These are phyloP conservation scores for Gymnocypris eckloni DNA, from an alignment of 2,797 vertebrate species.

Conservation along the genomic window DNA sequence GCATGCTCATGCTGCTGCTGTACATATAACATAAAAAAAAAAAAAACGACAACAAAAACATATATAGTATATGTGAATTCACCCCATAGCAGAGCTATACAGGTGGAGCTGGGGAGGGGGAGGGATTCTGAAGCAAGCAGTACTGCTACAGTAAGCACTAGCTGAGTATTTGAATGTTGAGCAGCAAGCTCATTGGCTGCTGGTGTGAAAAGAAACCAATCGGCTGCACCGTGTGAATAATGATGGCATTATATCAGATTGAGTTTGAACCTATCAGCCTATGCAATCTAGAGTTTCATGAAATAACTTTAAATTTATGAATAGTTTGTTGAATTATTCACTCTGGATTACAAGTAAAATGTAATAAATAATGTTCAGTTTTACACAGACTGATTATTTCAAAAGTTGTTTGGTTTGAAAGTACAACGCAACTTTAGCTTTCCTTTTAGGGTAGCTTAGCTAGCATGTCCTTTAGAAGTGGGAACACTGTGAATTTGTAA, in stretches of 20 bases:
- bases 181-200: neutral
- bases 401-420: neutral
- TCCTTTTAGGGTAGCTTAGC: neutral
- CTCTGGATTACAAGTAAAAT: neutral
- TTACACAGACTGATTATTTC: neutral
- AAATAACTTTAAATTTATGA: no score
- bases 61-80: neutral
- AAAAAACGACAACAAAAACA: neutral
- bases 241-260: no score
- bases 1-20: no score
- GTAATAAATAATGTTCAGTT: neutral
- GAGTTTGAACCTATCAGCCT: no score
- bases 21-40: neutral
- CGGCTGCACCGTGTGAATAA: no score
- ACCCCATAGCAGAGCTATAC: neutral
- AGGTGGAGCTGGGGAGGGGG: slow-evolving; percentile 3
- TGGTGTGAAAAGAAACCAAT: no score
- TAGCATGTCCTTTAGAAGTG: slow-evolving; percentile 1
- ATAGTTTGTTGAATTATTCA: neutral
- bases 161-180: neutral
- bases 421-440: neutral
- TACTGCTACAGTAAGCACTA: neutral
- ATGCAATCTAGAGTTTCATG: no score
- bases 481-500: slow-evolving; percentile 54
- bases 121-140: neutral